phyloP scores from a whole-genome alignment of 2,113 vertebrate genomes.

The Melospiza melodia region DNA sequence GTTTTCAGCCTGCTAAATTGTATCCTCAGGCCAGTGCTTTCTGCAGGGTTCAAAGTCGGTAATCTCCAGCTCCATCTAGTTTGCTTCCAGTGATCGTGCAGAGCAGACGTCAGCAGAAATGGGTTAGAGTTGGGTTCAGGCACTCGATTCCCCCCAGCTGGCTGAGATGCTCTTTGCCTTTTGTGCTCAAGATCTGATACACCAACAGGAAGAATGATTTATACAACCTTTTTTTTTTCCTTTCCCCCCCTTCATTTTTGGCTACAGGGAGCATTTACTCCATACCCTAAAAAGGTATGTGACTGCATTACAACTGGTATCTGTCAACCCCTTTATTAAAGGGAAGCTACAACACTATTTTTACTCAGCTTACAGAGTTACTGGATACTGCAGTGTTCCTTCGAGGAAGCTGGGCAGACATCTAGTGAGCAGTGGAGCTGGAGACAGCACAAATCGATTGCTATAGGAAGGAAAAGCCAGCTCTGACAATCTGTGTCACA shows the following conservation, averaged over 20 bases:
- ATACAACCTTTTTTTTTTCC: background rate
- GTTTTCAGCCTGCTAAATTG: constrained; percentile 43
- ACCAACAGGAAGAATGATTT: constrained; percentile 8
- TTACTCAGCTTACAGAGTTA: constrained; percentile 2
- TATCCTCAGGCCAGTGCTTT: constrained; percentile 59
- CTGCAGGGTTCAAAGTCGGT: constrained; percentile 25
- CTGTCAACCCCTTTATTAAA: background rate
- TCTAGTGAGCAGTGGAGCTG: background rate
- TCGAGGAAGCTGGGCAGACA: constrained; percentile 44
- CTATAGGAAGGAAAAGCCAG: background rate
- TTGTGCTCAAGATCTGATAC: constrained; percentile 24
- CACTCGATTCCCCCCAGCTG: constrained; percentile 2
- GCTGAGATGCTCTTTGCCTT: constrained; percentile 41
- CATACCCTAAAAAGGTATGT: background rate
- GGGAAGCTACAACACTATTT: constrained; percentile 6
- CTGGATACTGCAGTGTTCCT: constrained; percentile 15
- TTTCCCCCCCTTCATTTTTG: background rate
- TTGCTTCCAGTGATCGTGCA: constrained; percentile 55
- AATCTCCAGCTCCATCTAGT: constrained; percentile 57
- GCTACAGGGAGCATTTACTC: background rate
- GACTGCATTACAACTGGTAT: background rate
- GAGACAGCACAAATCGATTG: background rate
- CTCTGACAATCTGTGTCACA: background rate
- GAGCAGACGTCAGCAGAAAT: constrained; percentile 44
- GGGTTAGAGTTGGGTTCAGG: constrained; percentile 36